Evolutionary conservation across 1,140 invertebrate species (phyloP), one percentile per base, ranked within the genome.

Genomic region (Pseudomyrmex sp.): DNA sequence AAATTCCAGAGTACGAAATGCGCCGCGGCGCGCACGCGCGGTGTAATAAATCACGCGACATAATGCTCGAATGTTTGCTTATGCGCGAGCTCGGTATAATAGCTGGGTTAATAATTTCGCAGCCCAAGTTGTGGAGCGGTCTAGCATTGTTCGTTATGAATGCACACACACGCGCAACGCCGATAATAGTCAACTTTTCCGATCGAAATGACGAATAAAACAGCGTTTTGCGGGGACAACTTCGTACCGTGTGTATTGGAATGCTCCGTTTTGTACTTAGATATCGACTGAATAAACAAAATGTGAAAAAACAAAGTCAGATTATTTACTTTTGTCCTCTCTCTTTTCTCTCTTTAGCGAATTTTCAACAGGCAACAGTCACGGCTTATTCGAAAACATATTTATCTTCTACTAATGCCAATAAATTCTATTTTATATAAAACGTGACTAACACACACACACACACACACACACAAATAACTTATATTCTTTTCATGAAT

Each of bases 21-120:
- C 12, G 23, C 12, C 8, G 0, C 3, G 44, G 2, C 52, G 26
- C 13, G 63, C 75, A 69, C 75, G 75, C 50, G 50, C 26, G 50
- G 63, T 65, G 52, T 68, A 77, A 86, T 74, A 79, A 79, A 87
- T 84, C 54, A 66, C 73, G 15, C 8, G 20, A n/a, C 56, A 73
- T 83, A 79, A 79, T 63, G 52, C 72, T n/a, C 50, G 20, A 63
- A 79, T 75, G 69, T 80, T 88, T 63, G 69, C 61, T 80, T 44
- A 50, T 74, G 46, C 52, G 46, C 54, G 54, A 63, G 50, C 20
- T 63, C 13, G 58, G n/a, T 68, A 70, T 75, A 87, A 88, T 72
- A 76, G 74, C 58, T 9, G 54, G 68, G 80, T 77, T 87, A 85
- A 87, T 87, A 85, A 85, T 85, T 83, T 62, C 84, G 73, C 35